Percentiles rank a stretch among this genome's conserved stretches.
Evolutionary conservation across 2,113 vertebrate species (phyloP).

Genomic region (Oxyura jamaicensis): DNA sequence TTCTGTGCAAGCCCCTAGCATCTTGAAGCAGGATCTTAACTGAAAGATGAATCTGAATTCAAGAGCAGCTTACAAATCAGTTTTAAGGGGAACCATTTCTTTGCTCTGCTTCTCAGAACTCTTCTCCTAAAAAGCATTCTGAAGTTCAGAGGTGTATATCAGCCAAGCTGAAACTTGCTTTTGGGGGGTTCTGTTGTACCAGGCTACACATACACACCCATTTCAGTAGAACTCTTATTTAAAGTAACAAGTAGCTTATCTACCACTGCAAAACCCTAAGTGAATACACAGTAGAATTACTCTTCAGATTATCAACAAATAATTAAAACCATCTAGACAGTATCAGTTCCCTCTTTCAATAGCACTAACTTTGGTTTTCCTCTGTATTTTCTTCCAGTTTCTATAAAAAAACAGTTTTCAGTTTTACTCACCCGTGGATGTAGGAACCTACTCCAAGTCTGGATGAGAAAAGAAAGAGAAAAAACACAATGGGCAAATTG

Average conservation of each 20-base stretch:
- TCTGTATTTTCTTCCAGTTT: neutral
- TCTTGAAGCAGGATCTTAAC: neutral
- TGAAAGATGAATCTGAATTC: neutral
- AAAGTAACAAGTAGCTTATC: neutral
- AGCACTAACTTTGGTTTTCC: neutral
- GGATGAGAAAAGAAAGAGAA: neutral
- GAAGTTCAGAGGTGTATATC: neutral
- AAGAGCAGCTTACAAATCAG: neutral
- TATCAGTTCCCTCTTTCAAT: neutral
- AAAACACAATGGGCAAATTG: accelerated
- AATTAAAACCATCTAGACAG: neutral
- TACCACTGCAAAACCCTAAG: neutral
- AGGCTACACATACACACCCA: neutral
- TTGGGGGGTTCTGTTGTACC: neutral
- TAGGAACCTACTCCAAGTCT: neutral
- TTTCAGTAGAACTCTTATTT: neutral
- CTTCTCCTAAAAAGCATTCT: neutral
- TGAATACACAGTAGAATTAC: neutral
- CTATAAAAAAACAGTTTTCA: neutral
- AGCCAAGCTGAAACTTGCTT: neutral
- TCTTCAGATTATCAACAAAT: neutral
- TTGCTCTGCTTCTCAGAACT: neutral
- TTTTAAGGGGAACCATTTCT: neutral
- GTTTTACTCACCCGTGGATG: neutral
- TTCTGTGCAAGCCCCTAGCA: neutral